These are phyloP conservation scores for Colostygia pectinataria DNA, from an alignment of 2,888 invertebrate genomes.

Conservation along the genomic window DNA sequence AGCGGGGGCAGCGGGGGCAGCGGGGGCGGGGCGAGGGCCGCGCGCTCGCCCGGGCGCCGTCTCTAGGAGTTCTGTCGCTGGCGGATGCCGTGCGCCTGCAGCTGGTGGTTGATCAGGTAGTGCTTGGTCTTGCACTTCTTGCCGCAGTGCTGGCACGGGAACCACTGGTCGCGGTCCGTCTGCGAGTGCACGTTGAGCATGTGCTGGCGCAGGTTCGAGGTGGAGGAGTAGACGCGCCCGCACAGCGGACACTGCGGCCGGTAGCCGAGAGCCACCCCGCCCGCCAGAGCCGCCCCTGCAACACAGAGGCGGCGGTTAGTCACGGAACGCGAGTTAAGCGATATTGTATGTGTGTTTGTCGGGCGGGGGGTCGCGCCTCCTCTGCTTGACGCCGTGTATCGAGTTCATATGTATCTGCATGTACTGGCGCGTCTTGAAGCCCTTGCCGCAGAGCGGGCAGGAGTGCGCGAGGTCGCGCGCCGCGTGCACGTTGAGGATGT, in stretches of 20 bases:
- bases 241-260: slow-evolving; percentile 87
- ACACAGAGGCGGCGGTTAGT: slow-evolving; percentile 85
- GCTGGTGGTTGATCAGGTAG: slow-evolving; percentile 89
- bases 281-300: slow-evolving; percentile 85
- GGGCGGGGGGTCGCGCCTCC: slow-evolving; percentile 75
- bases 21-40: slow-evolving; percentile 45
- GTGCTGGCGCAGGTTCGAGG: slow-evolving; percentile 89
- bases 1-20: slow-evolving; percentile 47
- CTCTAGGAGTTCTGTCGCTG: slow-evolving; percentile 85
- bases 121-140: slow-evolving; percentile 90
- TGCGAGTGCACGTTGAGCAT: slow-evolving; percentile 89
- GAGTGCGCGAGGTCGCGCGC: slow-evolving; percentile 83
- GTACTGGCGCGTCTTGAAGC: slow-evolving; percentile 88
- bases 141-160: slow-evolving; percentile 88
- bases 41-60: slow-evolving; percentile 67
- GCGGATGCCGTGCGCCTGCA: slow-evolving; percentile 89
- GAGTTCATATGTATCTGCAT: slow-evolving; percentile 87
- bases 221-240: slow-evolving; percentile 88
- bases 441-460: slow-evolving; percentile 85
- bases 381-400: slow-evolving; percentile 86
- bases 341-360: slow-evolving; percentile 70
- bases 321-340: slow-evolving; percentile 63
- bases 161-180: slow-evolving; percentile 87
- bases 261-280: slow-evolving; percentile 79
- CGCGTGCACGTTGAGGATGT: slow-evolving; percentile 87